Evolutionary conservation across 1,140 invertebrate species (phyloP), one percentile per base, ranked within the genome.

Genomic region (Lepidurus packardi): DNA sequence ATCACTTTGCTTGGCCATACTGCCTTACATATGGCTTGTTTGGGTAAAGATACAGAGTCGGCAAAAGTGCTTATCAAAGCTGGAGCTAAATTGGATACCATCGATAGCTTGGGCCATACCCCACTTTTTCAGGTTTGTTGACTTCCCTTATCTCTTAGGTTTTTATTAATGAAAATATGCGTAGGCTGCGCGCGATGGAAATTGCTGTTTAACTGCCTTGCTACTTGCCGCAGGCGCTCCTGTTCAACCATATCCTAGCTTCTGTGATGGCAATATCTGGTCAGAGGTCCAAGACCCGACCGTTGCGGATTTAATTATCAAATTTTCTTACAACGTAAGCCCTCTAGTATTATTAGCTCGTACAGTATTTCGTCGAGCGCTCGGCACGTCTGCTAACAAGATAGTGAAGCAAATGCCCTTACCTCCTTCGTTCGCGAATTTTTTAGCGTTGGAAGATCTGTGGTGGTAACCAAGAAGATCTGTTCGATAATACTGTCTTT

Each of bases 101-200:
- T 73, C 25, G 79, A 80, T 43, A 65, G 76, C 13, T 73, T 80
- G 11, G 79, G 79, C 25, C 53, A 74, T 11, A 76, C 79, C 9
- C 79, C 79, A n/a, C 73, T 80, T 16, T 78, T 77, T 24, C 79
- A 77, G 24, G 53, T 65, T 65, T n/a, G 8, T 7, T 21, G 21
- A 65, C 16, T 13, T n/a, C 45, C 10, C 10, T 16, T 65, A 21
- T 65, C 1, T n/a, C 4, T 13, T 7, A 65, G 16, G 16, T 65
- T 65, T 65, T 65, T 16, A 16, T 21, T 6, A 21, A 65, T n/a
- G 7, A n/a, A 65, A 65, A 65, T 16, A 1, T 65, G 8, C 53
- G 3, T 65, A 65, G 53, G 79, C 79, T n/a, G 76, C 76, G 10
- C 79, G 79, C 7, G 76, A 80, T 74, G 75, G 79, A 16, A 77